Evolutionary conservation across 2,888 invertebrate species (phyloP).

Genomic region (Cepaea hortensis): DNA sequence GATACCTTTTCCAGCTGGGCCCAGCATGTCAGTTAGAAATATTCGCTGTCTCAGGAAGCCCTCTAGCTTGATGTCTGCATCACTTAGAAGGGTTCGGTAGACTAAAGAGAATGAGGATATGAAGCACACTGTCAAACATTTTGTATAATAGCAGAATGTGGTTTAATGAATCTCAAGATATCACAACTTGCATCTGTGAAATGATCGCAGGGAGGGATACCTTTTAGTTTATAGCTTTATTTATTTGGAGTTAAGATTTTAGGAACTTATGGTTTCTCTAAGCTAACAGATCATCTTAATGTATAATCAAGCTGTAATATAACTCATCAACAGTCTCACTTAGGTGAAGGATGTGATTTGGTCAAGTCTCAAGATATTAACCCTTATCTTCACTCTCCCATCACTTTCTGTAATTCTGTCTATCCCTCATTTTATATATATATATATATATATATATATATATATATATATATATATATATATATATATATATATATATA

Average conservation of each 20-base stretch:
- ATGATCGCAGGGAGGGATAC: background rate
- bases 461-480: background rate
- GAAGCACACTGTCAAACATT: background rate
- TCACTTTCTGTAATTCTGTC: background rate
- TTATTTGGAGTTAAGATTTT: too few species aligned
- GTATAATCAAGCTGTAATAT: too few species aligned
- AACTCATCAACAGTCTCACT: too few species aligned
- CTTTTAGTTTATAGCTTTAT: too few species aligned
- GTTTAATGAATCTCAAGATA: background rate
- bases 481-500: background rate
- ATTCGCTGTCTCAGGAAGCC: conserved; percentile 40
- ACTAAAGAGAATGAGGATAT: too few species aligned
- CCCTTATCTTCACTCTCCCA: too few species aligned
- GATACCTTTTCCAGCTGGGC: conserved; percentile 30
- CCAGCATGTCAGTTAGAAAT: conserved; percentile 37
- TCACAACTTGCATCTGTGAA: background rate
- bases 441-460: background rate
- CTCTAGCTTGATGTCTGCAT: conserved; percentile 35
- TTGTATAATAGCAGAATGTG: background rate
- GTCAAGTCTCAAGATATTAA: too few species aligned
- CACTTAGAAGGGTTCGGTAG: conserved; percentile 28
- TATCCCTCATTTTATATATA: background rate
- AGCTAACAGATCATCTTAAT: too few species aligned
- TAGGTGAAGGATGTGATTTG: too few species aligned
- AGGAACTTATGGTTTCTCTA: too few species aligned